Conservation (phyloP, 2,888 invertebrate genomes). For the Spilarctia lutea region DNA sequence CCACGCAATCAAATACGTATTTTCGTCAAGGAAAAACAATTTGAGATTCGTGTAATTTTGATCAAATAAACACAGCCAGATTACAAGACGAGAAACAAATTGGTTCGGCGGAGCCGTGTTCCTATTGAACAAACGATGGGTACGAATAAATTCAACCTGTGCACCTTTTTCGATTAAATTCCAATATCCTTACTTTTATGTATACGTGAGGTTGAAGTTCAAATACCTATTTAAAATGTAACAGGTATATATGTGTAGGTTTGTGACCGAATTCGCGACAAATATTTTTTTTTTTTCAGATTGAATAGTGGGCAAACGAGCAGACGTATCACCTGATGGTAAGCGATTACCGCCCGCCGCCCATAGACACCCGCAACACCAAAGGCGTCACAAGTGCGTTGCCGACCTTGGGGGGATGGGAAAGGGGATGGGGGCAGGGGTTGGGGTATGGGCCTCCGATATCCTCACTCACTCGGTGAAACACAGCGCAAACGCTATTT, state of each 20-base stretch:
- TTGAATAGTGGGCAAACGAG: no score
- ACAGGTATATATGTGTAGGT: neutral
- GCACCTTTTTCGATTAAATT: slow-evolving; percentile 22
- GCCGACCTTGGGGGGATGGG: no score
- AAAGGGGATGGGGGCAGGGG: no score
- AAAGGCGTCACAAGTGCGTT: no score
- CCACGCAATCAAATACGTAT: slow-evolving; percentile 6
- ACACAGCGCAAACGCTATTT: no score
- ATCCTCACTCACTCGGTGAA: no score
- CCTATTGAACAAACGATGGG: slow-evolving; percentile 8
- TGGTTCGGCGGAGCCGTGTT: slow-evolving; percentile 5
- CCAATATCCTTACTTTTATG: slow-evolving; percentile 16
- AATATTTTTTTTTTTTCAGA: no score
- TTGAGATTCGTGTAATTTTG: slow-evolving; percentile 9
- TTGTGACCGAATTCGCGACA: neutral
- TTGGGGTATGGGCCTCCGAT: no score
- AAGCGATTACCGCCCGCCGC: no score
- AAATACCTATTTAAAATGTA: slow-evolving; percentile 12
- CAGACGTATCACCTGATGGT: no score
- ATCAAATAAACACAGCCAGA: slow-evolving; percentile 18
- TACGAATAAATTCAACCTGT: slow-evolving; percentile 16
- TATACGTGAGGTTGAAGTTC: neutral
- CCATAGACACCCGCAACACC: no score
- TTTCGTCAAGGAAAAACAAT: slow-evolving; percentile 1
- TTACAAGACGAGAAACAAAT: slow-evolving; percentile 17